Percentiles rank a stretch among this genome's conserved stretches.
These are phyloP conservation scores for Thaumetopoea pityocampa DNA, from an alignment of 1,140 invertebrate species.

Conservation along the genomic window DNA sequence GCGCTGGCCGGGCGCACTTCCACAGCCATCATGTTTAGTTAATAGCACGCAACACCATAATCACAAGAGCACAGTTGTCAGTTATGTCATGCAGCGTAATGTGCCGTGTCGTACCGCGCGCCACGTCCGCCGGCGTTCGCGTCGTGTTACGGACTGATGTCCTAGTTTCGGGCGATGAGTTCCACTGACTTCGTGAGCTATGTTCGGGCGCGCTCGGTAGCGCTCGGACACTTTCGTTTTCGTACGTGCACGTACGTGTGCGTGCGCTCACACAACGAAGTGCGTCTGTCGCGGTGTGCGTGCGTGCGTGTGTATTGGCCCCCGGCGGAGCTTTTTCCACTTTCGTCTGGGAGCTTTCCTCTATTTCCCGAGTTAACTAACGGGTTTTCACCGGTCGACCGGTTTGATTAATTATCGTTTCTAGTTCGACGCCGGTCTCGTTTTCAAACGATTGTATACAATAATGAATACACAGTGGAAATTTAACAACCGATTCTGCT, in stretches of 20 bases:
- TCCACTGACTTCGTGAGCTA: constrained; percentile 73
- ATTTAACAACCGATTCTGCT: constrained; percentile 17
- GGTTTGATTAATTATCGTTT: constrained; percentile 36
- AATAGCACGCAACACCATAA: constrained; percentile 58
- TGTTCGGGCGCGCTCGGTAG: constrained; percentile 61
- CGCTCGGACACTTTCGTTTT: constrained; percentile 74
- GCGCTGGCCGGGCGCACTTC: constrained; percentile 58
- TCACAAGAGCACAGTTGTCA: constrained; percentile 46
- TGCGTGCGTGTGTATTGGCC: constrained; percentile 30
- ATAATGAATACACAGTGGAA: constrained; percentile 20
- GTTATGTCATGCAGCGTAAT: constrained; percentile 68
- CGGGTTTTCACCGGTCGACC: constrained; percentile 48
- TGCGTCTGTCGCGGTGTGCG: constrained; percentile 41
- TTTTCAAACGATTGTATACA: constrained; percentile 19
- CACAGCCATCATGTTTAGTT: constrained; percentile 64
- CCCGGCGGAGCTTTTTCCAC: constrained; percentile 65
- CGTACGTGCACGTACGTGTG: constrained; percentile 43
- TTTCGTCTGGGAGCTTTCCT: constrained; percentile 68
- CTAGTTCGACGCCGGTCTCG: constrained; percentile 17
- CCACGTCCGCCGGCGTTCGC: constrained; percentile 61
- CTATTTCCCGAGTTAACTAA: constrained; percentile 63
- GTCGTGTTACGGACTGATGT: constrained; percentile 66
- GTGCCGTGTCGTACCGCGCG: constrained; percentile 40
- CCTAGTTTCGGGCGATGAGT: constrained; percentile 67
- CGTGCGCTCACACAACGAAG: constrained; percentile 29